phyloP scores from a whole-genome alignment of 2,113 vertebrate genomes.

The Capreolus pygargus region DNA sequence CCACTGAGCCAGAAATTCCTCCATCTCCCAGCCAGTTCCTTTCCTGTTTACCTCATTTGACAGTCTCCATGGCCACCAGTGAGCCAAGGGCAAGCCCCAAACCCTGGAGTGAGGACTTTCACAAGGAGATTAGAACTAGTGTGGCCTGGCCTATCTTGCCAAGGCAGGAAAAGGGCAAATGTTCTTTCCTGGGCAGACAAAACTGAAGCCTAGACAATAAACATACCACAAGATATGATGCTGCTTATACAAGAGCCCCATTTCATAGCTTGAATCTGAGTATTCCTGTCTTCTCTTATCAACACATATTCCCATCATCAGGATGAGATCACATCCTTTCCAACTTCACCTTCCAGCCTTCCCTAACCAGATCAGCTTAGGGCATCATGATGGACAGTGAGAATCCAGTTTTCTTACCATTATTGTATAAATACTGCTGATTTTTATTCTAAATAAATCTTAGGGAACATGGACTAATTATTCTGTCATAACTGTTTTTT shows the following conservation, averaged over 20 bases:
- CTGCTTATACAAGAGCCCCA: background rate
- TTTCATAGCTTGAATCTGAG: background rate
- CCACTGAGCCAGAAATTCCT: constrained; percentile 4
- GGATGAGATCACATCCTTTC: constrained; percentile 37
- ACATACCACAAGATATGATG: background rate
- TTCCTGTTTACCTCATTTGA: background rate
- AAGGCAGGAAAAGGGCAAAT: background rate
- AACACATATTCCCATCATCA: background rate
- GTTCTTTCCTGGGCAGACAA: background rate
- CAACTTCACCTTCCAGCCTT: background rate
- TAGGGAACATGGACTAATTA: constrained; percentile 79
- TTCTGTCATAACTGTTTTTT: constrained; percentile 72
- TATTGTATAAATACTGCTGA: constrained; percentile 39
- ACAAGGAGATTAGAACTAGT: background rate
- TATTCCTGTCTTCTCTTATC: background rate
- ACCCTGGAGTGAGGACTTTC: background rate
- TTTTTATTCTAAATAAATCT: constrained; percentile 73
- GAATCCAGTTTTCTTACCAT: constrained; percentile 44
- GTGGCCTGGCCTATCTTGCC: background rate
- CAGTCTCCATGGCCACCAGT: background rate
- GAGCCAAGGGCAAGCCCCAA: background rate
- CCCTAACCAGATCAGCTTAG: background rate
- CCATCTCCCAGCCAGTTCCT: background rate
- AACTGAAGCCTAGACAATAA: background rate
- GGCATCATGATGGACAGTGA: background rate